These are phyloP conservation scores for Periplaneta americana DNA, from an alignment of 1,140 invertebrate genomes.

Conservation along the genomic window DNA sequence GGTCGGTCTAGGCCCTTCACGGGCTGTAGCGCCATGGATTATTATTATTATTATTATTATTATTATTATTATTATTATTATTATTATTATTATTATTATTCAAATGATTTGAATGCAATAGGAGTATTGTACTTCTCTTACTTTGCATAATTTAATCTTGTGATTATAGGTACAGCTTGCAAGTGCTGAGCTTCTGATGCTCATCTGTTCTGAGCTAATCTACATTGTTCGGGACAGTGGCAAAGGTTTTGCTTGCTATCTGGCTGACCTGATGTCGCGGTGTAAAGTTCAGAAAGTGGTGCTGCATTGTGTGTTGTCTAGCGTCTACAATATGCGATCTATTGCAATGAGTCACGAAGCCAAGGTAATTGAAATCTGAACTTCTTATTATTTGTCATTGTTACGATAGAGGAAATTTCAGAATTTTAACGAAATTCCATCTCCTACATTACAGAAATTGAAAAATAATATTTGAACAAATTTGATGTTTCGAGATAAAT, in stretches of 20 bases:
- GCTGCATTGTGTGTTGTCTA: constrained; percentile 76
- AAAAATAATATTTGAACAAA: too few relatives aligned
- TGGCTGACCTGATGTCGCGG: constrained; percentile 71
- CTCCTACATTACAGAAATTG: too few relatives aligned
- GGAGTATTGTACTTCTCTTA: neutral
- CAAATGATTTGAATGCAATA: too few relatives aligned
- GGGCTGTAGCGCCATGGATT: too few relatives aligned
- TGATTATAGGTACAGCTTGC: constrained; percentile 65
- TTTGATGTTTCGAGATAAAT: too few relatives aligned
- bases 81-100: too few relatives aligned
- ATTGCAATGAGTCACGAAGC: constrained; percentile 13
- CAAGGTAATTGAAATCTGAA: neutral
- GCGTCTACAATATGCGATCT: constrained; percentile 58
- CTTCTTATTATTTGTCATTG: too few relatives aligned
- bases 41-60: too few relatives aligned
- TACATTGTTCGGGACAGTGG: constrained; percentile 78
- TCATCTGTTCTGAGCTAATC: constrained; percentile 72
- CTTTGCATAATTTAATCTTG: neutral
- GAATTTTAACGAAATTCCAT: too few relatives aligned
- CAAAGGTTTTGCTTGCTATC: constrained; percentile 74
- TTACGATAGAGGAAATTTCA: too few relatives aligned
- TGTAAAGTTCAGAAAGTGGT: constrained; percentile 88
- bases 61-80: too few relatives aligned
- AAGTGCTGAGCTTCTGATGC: constrained; percentile 69
- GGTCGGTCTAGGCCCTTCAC: too few relatives aligned